These are phyloP conservation scores for Drosophila anomalata DNA, from an alignment of 2,888 invertebrate genomes.

Conservation along the genomic window DNA sequence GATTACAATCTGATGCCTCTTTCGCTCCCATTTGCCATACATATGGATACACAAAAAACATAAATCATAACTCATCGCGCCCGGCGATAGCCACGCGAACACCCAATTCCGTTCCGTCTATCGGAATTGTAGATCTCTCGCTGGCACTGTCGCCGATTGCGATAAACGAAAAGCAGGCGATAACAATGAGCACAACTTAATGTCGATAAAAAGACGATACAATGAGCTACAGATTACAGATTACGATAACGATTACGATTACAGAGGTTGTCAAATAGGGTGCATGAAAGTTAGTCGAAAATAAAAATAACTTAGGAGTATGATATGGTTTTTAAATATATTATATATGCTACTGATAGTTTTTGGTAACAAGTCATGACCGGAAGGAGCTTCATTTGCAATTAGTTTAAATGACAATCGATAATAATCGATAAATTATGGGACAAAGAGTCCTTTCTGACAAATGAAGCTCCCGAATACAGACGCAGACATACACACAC, in stretches of 20 bases:
- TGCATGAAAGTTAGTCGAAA: conserved; percentile 19
- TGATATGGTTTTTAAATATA: background rate
- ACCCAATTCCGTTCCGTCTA: background rate
- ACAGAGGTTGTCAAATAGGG: conserved; percentile 5
- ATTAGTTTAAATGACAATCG: background rate
- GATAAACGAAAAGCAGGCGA: conserved; percentile 45
- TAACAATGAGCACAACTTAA: conserved; percentile 39
- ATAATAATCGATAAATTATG: background rate
- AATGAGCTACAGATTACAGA: conserved; percentile 43
- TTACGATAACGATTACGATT: conserved; percentile 7
- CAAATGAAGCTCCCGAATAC: conserved; percentile 12
- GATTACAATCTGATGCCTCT: conserved; percentile 82
- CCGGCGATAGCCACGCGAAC: conserved; percentile 13
- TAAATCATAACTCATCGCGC: conserved; percentile 38
- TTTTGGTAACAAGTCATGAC: conserved; percentile 2
- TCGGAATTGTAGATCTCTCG: background rate
- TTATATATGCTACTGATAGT: conserved; percentile 9
- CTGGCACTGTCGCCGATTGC: background rate
- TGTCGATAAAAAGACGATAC: conserved; percentile 17
- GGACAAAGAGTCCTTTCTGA: background rate
- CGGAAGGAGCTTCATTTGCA: conserved; percentile 4
- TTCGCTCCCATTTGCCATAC: conserved; percentile 83
- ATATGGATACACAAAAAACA: conserved; percentile 65
- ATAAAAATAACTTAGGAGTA: conserved; percentile 6
- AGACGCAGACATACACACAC: conserved; percentile 34